phyloP scores from a whole-genome alignment of 2,113 vertebrate species.

The Heterotilapia buettikoferi region DNA sequence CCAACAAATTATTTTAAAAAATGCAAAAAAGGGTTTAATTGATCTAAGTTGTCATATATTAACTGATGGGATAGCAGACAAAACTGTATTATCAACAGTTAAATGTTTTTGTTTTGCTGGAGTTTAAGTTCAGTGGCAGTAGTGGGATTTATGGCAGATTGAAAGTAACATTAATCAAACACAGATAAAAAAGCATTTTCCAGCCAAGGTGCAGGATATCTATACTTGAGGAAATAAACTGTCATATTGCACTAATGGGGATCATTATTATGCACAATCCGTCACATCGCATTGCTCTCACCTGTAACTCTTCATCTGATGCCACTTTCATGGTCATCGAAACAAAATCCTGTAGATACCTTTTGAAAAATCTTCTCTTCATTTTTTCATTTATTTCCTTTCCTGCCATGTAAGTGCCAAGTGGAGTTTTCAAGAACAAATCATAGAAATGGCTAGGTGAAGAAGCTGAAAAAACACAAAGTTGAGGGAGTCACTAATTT shows the following conservation, averaged over 20 bases:
- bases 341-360: slow-evolving; percentile 21
- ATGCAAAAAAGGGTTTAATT: too few relatives aligned
- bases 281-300: neutral
- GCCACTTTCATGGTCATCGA: slow-evolving; percentile 5
- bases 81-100: neutral
- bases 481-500: neutral
- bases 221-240: neutral
- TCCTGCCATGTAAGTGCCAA: neutral
- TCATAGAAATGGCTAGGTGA: neutral
- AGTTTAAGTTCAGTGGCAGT: neutral
- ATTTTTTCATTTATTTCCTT: neutral
- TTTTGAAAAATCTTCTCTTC: neutral
- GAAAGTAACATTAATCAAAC: neutral
- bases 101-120: neutral
- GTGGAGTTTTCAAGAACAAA: neutral
- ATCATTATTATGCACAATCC: neutral
- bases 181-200: neutral
- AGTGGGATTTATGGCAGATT: neutral
- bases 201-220: neutral
- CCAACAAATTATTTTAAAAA: too few relatives aligned
- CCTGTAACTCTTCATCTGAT: slow-evolving; percentile 11
- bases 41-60: too few relatives aligned
- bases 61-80: neutral
- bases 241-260: neutral
- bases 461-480: neutral